Evolutionary conservation across 2,888 invertebrate genomes (phyloP).

Genomic region (Timema cristinae): DNA sequence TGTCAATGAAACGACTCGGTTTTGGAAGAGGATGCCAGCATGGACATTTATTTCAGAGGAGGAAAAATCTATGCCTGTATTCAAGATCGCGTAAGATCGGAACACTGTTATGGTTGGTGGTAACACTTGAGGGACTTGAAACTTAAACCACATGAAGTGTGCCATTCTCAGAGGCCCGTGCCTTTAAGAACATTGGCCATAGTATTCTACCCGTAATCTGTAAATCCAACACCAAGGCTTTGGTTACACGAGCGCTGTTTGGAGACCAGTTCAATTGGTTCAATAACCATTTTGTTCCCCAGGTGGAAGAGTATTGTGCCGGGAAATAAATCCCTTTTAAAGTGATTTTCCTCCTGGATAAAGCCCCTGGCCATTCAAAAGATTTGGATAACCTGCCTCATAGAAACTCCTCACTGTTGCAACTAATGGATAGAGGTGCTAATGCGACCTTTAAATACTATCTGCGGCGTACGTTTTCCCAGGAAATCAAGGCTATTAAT

Average conservation of each 20-base stretch:
- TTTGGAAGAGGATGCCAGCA: background rate
- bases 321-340: constrained; percentile 4
- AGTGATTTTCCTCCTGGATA: background rate
- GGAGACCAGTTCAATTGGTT: background rate
- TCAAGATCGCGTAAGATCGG: background rate
- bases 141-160: background rate
- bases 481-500: background rate
- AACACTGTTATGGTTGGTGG: background rate
- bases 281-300: background rate
- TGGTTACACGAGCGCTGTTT: background rate
- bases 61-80: background rate
- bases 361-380: background rate
- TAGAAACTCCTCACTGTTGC: background rate
- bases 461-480: background rate
- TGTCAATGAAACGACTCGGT: background rate
- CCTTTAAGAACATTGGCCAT: background rate
- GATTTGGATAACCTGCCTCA: background rate
- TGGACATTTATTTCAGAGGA: constrained; percentile 6
- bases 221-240: background rate
- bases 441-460: background rate
- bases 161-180: background rate
- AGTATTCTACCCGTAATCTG: background rate
- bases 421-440: background rate
- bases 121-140: background rate
- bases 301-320: constrained; percentile 6